Percentiles rank a stretch among this genome's conserved stretches.
Evolutionary conservation across 2,888 invertebrate genomes (phyloP).

Genomic region (Gortyna flavago): DNA sequence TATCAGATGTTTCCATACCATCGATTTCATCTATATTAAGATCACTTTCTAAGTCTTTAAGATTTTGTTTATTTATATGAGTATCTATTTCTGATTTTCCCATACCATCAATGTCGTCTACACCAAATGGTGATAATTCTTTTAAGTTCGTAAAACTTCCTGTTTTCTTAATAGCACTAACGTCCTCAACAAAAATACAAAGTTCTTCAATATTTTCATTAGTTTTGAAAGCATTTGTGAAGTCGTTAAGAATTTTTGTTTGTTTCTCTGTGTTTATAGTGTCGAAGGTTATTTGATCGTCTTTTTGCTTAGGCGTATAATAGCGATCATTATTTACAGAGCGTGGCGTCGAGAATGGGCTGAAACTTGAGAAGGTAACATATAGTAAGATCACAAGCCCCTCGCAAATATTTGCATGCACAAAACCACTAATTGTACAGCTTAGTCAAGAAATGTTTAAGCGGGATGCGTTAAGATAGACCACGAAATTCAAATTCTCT

Average conservation of each 20-base stretch:
- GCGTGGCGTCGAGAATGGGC: constrained; percentile 80
- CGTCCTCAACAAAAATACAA: constrained; percentile 12
- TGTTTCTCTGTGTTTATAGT: constrained; percentile 50
- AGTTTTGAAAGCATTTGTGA: constrained; percentile 55
- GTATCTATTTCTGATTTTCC: constrained; percentile 20
- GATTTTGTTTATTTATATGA: constrained; percentile 30
- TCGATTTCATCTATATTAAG: constrained; percentile 22
- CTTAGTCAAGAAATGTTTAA: background rate
- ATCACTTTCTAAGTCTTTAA: constrained; percentile 47
- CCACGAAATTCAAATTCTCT: background rate
- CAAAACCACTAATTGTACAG: background rate
- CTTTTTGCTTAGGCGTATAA: constrained; percentile 72
- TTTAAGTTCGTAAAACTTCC: constrained; percentile 25
- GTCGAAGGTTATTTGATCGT: constrained; percentile 52
- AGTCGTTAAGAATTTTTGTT: constrained; percentile 42
- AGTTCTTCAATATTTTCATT: constrained; percentile 39
- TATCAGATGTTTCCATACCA: constrained; percentile 27
- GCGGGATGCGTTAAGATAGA: background rate
- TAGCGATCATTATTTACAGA: constrained; percentile 73
- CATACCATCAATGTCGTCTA: constrained; percentile 13
- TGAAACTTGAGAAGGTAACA: constrained; percentile 73
- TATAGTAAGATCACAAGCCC: background rate
- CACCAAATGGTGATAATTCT: constrained; percentile 22
- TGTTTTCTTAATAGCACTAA: background rate
- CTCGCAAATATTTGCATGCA: background rate